Conservation (phyloP, 2,797 vertebrate species). For the Acanthurus leucopareius region DNA sequence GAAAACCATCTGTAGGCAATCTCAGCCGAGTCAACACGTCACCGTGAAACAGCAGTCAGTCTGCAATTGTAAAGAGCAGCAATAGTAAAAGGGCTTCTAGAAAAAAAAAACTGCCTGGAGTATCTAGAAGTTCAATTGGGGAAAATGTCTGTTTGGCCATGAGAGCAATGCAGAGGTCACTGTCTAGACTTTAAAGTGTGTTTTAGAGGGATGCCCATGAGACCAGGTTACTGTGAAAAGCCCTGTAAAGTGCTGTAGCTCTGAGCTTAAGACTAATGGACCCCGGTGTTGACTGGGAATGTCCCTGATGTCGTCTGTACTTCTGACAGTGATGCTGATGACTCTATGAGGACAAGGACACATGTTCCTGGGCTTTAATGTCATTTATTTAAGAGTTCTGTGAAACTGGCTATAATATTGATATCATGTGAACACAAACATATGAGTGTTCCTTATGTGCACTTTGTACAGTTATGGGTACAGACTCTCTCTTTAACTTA, state of each 20-base stretch:
- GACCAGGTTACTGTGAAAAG: constrained; percentile 73
- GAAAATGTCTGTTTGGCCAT: constrained; percentile 70
- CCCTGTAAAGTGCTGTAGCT: constrained; percentile 70
- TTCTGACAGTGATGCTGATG: constrained; percentile 68
- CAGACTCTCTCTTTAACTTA: no score
- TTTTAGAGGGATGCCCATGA: constrained; percentile 74
- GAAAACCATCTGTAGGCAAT: constrained; percentile 26
- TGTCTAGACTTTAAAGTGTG: constrained; percentile 81
- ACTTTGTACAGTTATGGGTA: no score
- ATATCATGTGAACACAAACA: no score
- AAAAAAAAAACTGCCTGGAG: constrained; percentile 50
- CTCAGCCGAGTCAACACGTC: constrained; percentile 27
- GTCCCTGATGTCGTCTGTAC: constrained; percentile 67
- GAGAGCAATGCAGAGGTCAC: constrained; percentile 66
- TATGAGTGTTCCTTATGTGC: no score
- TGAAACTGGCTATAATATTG: background rate
- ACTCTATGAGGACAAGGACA: constrained; percentile 36
- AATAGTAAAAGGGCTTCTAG: constrained; percentile 34
- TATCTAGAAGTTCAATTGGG: constrained; percentile 57
- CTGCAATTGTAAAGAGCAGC: constrained; percentile 38
- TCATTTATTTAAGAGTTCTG: constrained; percentile 22
- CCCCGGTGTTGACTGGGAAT: constrained; percentile 61
- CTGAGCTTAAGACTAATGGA: constrained; percentile 75
- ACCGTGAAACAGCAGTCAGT: constrained; percentile 13
- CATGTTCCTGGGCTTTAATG: constrained; percentile 31